These are phyloP conservation scores for Anthopleura xanthogrammica DNA, from an alignment of 92 coral and sea anemone genomes.

Conservation along the genomic window DNA sequence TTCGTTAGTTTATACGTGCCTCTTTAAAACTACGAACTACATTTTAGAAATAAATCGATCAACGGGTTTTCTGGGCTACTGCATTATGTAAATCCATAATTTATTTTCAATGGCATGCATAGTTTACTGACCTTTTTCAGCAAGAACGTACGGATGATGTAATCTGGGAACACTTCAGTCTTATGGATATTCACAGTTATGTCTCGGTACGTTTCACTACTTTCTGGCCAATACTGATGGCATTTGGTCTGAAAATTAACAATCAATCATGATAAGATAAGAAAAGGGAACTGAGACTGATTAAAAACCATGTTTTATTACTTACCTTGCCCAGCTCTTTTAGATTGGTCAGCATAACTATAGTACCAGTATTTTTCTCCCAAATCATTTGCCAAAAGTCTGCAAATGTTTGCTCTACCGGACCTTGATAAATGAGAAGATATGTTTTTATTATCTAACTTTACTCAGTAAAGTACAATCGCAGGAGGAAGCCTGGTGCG, in stretches of 20 bases:
- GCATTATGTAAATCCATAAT: too few species aligned
- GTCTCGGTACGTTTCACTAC: slow-evolving; percentile 33
- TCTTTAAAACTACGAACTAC: too few species aligned
- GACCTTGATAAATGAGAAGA: slow-evolving; percentile 28
- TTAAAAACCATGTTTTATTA: neutral
- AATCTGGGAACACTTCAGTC: slow-evolving; percentile 54
- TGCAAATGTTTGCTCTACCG: slow-evolving; percentile 1
- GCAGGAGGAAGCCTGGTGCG: too few species aligned
- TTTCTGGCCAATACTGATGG: slow-evolving; percentile 67
- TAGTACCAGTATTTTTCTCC: slow-evolving; percentile 44
- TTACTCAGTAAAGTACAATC: too few species aligned
- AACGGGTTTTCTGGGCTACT: too few species aligned
- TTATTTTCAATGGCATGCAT: neutral
- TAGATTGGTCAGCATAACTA: slow-evolving; percentile 63
- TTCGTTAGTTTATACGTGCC: too few species aligned
- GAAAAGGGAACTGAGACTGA: neutral
- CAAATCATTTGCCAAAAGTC: slow-evolving; percentile 75
- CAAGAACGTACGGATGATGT: slow-evolving; percentile 39
- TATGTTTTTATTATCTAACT: too few species aligned
- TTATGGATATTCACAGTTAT: slow-evolving; percentile 38
- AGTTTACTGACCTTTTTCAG: slow-evolving; percentile 40
- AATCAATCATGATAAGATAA: neutral
- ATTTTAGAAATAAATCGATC: too few species aligned
- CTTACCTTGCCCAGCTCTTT: slow-evolving; percentile 50
- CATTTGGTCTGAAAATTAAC: slow-evolving; percentile 46